These are phyloP conservation scores for Choristoneura fumiferana DNA, from an alignment of 1,140 invertebrate species.

Conservation along the genomic window DNA sequence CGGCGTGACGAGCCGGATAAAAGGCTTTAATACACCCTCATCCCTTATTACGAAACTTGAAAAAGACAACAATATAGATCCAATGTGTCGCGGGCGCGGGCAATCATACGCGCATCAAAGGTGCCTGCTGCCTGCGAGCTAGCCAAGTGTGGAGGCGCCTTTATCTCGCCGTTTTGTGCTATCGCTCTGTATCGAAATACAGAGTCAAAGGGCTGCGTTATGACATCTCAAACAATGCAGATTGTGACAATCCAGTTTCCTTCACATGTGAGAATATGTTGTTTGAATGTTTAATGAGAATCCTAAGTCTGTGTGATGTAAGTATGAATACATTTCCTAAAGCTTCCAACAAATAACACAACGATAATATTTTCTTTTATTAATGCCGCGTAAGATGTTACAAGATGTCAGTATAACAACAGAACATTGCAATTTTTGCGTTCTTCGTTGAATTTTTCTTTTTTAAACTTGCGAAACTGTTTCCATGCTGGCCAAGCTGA, in stretches of 20 bases:
- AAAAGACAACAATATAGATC: slow-evolving; percentile 78
- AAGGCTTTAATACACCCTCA: slow-evolving; percentile 78
- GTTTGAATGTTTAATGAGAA: slow-evolving; percentile 73
- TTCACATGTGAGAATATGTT: slow-evolving; percentile 60
- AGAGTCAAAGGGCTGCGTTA: slow-evolving; percentile 73
- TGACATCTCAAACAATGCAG: slow-evolving; percentile 74
- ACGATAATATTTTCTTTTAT: background rate
- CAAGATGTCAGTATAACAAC: no score
- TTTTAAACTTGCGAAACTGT: slow-evolving; percentile 19
- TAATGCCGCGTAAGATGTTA: no score
- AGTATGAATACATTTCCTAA: slow-evolving; percentile 26
- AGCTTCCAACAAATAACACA: background rate
- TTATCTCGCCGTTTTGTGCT: slow-evolving; percentile 60
- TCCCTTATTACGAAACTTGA: slow-evolving; percentile 78
- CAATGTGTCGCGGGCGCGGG: slow-evolving; percentile 75
- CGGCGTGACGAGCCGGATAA: slow-evolving; percentile 76
- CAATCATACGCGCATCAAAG: slow-evolving; percentile 77
- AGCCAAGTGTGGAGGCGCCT: slow-evolving; percentile 68
- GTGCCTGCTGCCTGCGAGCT: slow-evolving; percentile 58
- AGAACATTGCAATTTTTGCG: no score
- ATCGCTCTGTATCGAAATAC: slow-evolving; percentile 58
- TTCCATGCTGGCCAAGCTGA: slow-evolving; percentile 37
- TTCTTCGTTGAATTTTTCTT: no score
- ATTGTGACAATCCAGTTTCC: slow-evolving; percentile 71
- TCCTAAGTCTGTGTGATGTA: slow-evolving; percentile 38